Conservation (phyloP, 1,140 invertebrate genomes). For the Drosophila mayri region DNA sequence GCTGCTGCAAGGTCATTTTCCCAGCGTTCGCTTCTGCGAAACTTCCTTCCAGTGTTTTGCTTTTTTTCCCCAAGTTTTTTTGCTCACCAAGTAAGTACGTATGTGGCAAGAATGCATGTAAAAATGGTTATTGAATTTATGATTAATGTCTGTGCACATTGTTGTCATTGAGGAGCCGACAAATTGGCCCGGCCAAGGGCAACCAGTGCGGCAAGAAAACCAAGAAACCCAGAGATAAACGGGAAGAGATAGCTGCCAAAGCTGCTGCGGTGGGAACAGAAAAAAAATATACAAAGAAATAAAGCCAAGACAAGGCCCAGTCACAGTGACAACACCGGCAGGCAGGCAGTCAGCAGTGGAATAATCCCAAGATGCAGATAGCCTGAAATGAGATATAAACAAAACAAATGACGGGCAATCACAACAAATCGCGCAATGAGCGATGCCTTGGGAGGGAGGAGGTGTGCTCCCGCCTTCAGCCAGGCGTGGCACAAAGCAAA, state of each 20-base stretch:
- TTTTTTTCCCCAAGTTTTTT: slow-evolving; percentile 6
- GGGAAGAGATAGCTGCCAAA: slow-evolving; percentile 61
- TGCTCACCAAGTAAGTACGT: background rate
- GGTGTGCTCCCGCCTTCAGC: slow-evolving; percentile 32
- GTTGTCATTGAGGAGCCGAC: slow-evolving; percentile 67
- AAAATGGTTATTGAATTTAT: slow-evolving; percentile 77
- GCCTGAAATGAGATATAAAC: slow-evolving; percentile 26
- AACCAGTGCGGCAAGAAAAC: slow-evolving; percentile 34
- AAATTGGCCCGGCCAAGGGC: slow-evolving; percentile 68
- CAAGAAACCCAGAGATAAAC: slow-evolving; percentile 52
- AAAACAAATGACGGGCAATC: slow-evolving; percentile 44
- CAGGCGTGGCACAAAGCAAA: slow-evolving; percentile 40
- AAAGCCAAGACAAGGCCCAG: slow-evolving; percentile 19
- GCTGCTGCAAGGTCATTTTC: slow-evolving; percentile 5
- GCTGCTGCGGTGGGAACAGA: slow-evolving; percentile 22
- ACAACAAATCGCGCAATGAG: slow-evolving; percentile 49
- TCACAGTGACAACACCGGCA: slow-evolving; percentile 11
- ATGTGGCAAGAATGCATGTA: slow-evolving; percentile 75
- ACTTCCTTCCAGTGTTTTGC: background rate
- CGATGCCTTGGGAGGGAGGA: background rate
- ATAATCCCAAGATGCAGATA: slow-evolving; percentile 37
- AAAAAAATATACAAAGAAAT: slow-evolving; percentile 1
- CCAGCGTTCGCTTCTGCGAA: slow-evolving; percentile 1
- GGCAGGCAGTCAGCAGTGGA: slow-evolving; percentile 5
- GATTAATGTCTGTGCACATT: slow-evolving; percentile 58